Conservation (phyloP, 2,113 vertebrate genomes). For the Microtus montanus region DNA sequence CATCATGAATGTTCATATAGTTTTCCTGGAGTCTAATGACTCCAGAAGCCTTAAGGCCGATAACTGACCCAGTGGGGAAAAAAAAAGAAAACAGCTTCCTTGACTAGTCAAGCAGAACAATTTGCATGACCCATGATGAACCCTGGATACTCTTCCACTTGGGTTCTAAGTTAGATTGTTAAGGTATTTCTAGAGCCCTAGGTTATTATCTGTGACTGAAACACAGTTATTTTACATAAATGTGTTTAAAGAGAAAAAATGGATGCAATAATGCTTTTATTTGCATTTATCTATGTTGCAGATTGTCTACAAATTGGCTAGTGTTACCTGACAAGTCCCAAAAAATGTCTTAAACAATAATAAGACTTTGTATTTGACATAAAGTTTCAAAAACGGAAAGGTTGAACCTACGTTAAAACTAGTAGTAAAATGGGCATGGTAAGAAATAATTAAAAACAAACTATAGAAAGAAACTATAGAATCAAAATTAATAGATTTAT, state of each 20-base stretch:
- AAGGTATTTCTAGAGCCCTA: background rate
- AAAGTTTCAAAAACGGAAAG: background rate
- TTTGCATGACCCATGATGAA: conserved; percentile 25
- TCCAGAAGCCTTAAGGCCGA: background rate
- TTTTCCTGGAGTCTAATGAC: background rate
- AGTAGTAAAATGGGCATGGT: conserved; percentile 6
- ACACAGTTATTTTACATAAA: conserved; percentile 19
- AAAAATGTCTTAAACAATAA: conserved; percentile 17
- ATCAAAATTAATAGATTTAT: background rate
- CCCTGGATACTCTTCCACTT: background rate
- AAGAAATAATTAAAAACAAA: background rate
- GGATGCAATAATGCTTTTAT: background rate
- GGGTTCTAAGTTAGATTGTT: background rate
- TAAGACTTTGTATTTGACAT: background rate
- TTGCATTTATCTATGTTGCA: background rate
- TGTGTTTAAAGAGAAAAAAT: background rate
- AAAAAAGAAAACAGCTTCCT: background rate
- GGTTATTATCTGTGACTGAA: conserved; percentile 2
- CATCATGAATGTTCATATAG: background rate
- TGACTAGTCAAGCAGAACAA: conserved; percentile 41
- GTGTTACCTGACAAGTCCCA: background rate
- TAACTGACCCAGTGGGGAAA: background rate
- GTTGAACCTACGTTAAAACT: background rate
- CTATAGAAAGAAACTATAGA: too few species aligned
- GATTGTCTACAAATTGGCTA: background rate